Conservation (phyloP, 1,140 invertebrate genomes). For the Druon quercuslanigerum region DNA sequence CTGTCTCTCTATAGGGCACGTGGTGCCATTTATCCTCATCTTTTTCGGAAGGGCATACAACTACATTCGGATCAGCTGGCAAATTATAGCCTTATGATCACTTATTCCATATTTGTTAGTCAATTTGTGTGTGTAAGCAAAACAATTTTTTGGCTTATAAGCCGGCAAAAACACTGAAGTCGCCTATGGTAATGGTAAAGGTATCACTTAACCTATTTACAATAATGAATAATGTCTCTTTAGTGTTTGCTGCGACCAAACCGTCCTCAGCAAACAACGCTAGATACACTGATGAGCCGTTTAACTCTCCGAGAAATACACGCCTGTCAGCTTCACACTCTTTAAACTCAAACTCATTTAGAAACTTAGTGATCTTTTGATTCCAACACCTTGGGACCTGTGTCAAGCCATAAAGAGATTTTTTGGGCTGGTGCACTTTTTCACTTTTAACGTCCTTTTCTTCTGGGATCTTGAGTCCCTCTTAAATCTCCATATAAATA, state of each 20-base stretch:
- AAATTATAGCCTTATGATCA: background rate
- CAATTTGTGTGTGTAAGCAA: no score
- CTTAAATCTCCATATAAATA: no score
- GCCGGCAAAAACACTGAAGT: no score
- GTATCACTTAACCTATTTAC: no score
- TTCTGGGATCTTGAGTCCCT: no score
- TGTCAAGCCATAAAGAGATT: conserved; percentile 53
- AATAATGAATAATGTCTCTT: no score
- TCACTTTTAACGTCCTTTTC: background rate
- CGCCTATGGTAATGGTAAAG: no score
- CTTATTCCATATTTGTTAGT: background rate
- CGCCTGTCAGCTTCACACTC: conserved; percentile 52
- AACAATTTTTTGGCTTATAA: no score
- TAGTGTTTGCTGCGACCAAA: no score
- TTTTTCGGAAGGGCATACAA: background rate
- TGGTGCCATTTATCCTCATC: background rate
- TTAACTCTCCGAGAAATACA: conserved; percentile 40
- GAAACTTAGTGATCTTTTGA: conserved; percentile 49
- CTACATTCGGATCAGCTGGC: conserved; percentile 9
- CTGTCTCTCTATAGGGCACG: conserved; percentile 19
- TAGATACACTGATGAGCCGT: conserved; percentile 37
- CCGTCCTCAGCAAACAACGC: background rate
- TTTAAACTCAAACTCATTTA: conserved; percentile 45
- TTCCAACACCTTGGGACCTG: conserved; percentile 50
- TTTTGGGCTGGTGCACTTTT: background rate